phyloP scores from a whole-genome alignment of 2,888 invertebrate genomes.

The Homarus gammarus region DNA sequence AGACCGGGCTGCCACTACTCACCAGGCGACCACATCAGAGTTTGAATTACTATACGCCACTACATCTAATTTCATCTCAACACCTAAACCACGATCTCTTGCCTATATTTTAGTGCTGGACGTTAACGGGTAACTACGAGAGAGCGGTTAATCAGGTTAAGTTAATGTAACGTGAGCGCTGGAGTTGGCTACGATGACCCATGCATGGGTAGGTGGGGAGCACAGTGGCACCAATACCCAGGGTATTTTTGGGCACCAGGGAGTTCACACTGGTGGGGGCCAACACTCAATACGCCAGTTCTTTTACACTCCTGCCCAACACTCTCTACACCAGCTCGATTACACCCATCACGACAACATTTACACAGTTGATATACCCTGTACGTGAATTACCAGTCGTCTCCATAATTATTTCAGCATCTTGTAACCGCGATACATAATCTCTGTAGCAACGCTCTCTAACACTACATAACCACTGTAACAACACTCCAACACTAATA shows the following conservation, averaged over 20 bases:
- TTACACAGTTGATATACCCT: too few relatives aligned
- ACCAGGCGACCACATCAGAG: slow-evolving; percentile 21
- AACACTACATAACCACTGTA: too few relatives aligned
- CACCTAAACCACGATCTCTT: neutral
- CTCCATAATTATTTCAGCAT: too few relatives aligned
- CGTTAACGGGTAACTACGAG: neutral
- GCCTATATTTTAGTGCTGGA: too few relatives aligned
- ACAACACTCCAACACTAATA: too few relatives aligned
- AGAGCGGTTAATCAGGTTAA: neutral
- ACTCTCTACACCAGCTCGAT: neutral
- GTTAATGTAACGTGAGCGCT: slow-evolving; percentile 30
- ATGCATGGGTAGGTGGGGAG: neutral
- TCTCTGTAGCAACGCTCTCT: neutral
- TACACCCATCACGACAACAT: too few relatives aligned
- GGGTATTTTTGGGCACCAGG: slow-evolving; percentile 31
- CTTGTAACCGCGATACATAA: too few relatives aligned
- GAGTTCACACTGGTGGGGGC: slow-evolving; percentile 7
- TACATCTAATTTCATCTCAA: neutral
- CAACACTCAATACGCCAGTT: neutral
- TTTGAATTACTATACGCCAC: neutral
- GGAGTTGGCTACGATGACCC: neutral
- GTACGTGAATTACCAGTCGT: too few relatives aligned
- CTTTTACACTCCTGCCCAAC: neutral
- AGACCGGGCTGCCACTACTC: slow-evolving; percentile 38
- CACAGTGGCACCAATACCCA: neutral